Evolutionary conservation across 1,140 invertebrate genomes (phyloP).

Genomic region (Drosophila nigrodunni): DNA sequence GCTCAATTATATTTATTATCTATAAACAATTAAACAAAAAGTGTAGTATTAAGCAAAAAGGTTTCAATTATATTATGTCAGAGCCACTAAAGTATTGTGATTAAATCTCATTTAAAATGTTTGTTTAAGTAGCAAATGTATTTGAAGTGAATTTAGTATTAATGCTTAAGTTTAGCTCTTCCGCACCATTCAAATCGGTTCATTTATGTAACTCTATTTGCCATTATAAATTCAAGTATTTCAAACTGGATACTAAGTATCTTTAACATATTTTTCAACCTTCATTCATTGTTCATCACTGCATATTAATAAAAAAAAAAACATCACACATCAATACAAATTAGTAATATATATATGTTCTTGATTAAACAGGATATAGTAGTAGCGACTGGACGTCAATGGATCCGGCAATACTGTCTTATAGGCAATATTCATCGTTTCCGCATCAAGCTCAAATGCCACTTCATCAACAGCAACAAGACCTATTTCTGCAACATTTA

Average conservation of each 20-base stretch:
- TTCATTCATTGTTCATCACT: no score
- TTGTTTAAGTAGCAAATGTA: no score
- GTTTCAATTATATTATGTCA: no score
- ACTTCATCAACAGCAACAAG: constrained; percentile 70
- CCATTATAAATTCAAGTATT: no score
- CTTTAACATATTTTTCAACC: no score
- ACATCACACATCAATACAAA: constrained; percentile 1
- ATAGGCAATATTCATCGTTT: constrained; percentile 81
- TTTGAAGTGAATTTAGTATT: no score
- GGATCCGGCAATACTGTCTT: constrained; percentile 84
- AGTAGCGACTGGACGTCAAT: constrained; percentile 83
- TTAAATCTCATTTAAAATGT: no score
- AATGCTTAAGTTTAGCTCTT: no score
- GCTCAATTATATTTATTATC: constrained; percentile 9
- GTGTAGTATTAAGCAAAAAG: neutral
- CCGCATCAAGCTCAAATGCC: constrained; percentile 74
- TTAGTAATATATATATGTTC: neutral
- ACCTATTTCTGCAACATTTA: constrained; percentile 80
- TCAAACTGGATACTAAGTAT: no score
- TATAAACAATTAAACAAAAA: neutral
- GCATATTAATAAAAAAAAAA: neutral
- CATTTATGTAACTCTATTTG: no score
- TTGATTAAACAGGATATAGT: constrained; percentile 55
- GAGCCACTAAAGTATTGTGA: no score
- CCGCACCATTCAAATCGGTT: no score